Base-by-base conservation (phyloP, 53 echinoderm and acorn worm species). In the Zoroaster sp. region DNA sequence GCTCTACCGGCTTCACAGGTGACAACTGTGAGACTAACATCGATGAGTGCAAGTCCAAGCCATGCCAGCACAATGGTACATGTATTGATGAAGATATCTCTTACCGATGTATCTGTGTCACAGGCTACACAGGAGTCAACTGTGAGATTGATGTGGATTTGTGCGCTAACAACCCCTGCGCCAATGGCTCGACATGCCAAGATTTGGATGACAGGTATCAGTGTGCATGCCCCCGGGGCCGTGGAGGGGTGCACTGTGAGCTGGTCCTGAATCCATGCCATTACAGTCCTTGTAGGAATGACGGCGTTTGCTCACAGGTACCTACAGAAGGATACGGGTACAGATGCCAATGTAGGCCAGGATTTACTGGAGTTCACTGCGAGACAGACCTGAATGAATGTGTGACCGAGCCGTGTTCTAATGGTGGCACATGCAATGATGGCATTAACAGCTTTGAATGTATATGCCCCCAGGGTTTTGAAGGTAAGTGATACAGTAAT, bases 111-210 rank as follows among this genome's bases (percentile, higher is more conserved):
- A 23, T 63, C 21, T 92, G 92, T 53, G 40, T 35, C 18, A 45
- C 92, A 31, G 73, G 88, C 21, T 88, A 88, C 74, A 55, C 73
- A 2, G 92, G 92, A 32, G 15, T 36, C 2, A 39, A 88, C 28
- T 91, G 92, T 63, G 72, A 88, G 75, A 82, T 45, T 6, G 88
- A 92, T 53, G 43, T 80, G 12, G 73, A 92, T 40, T 53, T 70
- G n/a, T 91, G 93, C 12, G 88, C 79, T 23, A 55, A 25, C 28
- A 80, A 91, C 74, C 95, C 95, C 30, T 95, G 95, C 55, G 89
- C 73, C 12, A 86, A 91, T 72, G 82, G 75, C 8, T 77, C 91
- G 1, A 90, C 79, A 0, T 95, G 95, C 66, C 55, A 91, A n/a
- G 93, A 95, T 67, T 66, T 78, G 4, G 82, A 83, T 38, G 88